These are phyloP conservation scores for Herpetotheres cachinnans DNA, from an alignment of 2,113 vertebrate genomes.

Conservation along the genomic window DNA sequence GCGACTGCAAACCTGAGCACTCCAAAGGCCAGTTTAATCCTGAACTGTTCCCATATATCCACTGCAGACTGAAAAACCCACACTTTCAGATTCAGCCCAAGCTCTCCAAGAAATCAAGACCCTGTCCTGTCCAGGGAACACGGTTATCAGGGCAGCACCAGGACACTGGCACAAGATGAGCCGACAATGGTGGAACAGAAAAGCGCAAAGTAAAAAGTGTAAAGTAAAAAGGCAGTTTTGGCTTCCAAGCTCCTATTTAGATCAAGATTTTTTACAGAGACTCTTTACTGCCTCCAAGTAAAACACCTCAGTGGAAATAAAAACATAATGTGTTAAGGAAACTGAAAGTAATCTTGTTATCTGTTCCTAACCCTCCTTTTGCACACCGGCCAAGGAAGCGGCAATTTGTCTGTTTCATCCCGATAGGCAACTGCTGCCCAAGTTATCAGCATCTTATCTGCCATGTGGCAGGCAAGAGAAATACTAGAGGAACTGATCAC, in stretches of 20 bases:
- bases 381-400: not conserved
- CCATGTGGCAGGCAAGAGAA: not conserved
- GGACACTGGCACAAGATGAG: accelerated
- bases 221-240: not conserved
- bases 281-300: not conserved
- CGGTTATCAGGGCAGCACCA: not conserved
- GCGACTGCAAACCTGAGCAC: not conserved
- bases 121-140: not conserved
- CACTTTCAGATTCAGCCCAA: not conserved
- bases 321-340: not conserved
- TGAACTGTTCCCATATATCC: not conserved
- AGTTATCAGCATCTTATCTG: not conserved
- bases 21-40: not conserved
- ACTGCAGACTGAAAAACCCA: not conserved
- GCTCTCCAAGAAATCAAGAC: not conserved
- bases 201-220: not conserved
- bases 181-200: not conserved
- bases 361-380: not conserved
- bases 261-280: not conserved
- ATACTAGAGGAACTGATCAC: not conserved
- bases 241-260: not conserved
- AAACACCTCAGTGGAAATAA: not conserved
- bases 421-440: not conserved
- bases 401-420: not conserved
- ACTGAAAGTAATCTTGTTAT: not conserved